Percentiles rank a stretch among this genome's conserved stretches.
Conservation (phyloP, 2,797 vertebrate genomes). For the Sphenodon punctatus region DNA sequence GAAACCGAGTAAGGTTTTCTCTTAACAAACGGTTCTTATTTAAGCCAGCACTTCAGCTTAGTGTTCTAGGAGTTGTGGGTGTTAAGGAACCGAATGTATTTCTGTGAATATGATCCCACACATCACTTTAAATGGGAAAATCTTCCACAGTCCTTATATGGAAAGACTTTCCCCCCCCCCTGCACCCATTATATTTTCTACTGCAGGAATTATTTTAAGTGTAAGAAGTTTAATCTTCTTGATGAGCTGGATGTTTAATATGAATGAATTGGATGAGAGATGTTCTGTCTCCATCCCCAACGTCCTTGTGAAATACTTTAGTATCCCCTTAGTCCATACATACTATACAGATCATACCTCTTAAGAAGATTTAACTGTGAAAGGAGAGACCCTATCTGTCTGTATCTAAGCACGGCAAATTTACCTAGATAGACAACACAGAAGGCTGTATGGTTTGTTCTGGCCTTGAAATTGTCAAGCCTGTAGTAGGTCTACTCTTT, state of each 20-base stretch:
- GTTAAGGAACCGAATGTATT: conserved; percentile 75
- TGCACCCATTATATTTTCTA: conserved; percentile 27
- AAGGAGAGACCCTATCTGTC: too few relatives aligned
- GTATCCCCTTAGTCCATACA: not conserved
- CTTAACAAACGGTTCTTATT: conserved; percentile 72
- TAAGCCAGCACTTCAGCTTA: conserved; percentile 64
- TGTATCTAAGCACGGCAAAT: too few relatives aligned
- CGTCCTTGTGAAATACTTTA: not conserved
- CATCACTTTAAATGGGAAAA: conserved; percentile 70
- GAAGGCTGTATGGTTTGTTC: not conserved
- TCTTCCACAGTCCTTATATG: conserved; percentile 65
- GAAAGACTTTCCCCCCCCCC: not conserved
- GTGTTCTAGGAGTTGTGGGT: conserved; percentile 70
- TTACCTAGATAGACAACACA: not conserved
- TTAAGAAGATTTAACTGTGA: too few relatives aligned
- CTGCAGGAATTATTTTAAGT: conserved; percentile 4
- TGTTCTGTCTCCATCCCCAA: too few relatives aligned
- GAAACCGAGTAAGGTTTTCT: conserved; percentile 47
- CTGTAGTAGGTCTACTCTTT: not conserved
- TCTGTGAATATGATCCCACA: conserved; percentile 75
- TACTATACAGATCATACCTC: not conserved
- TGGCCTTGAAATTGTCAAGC: not conserved
- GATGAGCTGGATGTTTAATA: not conserved
- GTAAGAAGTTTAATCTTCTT: not conserved
- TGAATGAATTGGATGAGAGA: not conserved